A percentile compares a stretch with the other conserved stretches of the same genome.
Conservation (phyloP, 2,113 vertebrate species). For the Sylvietta virens region DNA sequence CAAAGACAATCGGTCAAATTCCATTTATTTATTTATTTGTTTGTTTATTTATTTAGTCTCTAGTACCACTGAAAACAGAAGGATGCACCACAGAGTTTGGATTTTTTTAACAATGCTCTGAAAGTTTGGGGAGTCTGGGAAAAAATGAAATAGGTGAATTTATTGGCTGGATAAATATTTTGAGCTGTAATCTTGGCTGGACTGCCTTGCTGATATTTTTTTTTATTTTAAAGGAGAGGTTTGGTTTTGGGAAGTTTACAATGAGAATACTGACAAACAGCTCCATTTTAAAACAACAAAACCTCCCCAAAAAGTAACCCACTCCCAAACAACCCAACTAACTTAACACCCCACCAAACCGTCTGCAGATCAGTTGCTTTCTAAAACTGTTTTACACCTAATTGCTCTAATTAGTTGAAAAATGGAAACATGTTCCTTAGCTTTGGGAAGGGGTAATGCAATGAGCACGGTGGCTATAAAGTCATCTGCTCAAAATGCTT, state of each 20-base stretch:
- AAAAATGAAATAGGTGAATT: neutral
- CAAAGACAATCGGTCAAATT: neutral
- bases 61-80: neutral
- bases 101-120: neutral
- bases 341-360: neutral
- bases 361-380: neutral
- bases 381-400: neutral
- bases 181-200: neutral
- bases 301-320: neutral
- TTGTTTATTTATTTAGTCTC: neutral
- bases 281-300: neutral
- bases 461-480: neutral
- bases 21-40: neutral
- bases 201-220: neutral
- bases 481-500: neutral
- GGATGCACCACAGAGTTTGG: neutral
- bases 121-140: neutral
- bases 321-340: neutral
- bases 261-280: neutral
- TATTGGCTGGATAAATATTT: neutral
- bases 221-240: neutral
- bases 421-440: neutral
- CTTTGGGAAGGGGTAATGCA: neutral
- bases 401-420: slow-evolving; percentile 15
- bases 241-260: neutral